Conservation (phyloP, 2,888 invertebrate species). For the Ectemnius lituratus region DNA sequence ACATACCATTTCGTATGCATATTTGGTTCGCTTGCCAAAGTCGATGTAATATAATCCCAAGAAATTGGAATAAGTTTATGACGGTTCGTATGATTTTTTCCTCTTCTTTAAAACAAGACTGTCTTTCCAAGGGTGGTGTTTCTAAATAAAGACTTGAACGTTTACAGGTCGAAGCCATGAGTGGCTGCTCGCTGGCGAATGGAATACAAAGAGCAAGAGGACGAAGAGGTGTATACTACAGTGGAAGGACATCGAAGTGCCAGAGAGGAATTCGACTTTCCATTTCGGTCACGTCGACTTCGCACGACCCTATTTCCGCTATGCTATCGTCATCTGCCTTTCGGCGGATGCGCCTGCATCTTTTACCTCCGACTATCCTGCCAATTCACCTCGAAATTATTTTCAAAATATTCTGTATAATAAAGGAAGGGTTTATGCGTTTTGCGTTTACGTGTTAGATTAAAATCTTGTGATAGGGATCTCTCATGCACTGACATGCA, state of each 20-base stretch:
- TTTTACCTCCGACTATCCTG: neutral
- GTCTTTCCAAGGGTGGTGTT: neutral
- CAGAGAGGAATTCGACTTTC: conserved; percentile 69
- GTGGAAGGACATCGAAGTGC: conserved; percentile 1
- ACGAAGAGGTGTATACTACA: neutral
- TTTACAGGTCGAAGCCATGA: neutral
- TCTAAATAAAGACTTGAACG: neutral
- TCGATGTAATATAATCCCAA: neutral
- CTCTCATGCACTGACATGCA: too few species aligned
- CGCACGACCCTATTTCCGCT: conserved; percentile 46
- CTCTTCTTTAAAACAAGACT: too few species aligned
- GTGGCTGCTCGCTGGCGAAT: neutral
- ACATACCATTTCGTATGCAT: neutral
- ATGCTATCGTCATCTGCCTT: conserved; percentile 11
- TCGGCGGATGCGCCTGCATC: neutral
- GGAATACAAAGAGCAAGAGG: neutral
- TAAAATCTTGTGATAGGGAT: too few species aligned
- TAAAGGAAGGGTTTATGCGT: too few species aligned
- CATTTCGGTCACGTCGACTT: conserved; percentile 57
- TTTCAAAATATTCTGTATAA: neutral
- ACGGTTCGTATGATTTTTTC: too few species aligned
- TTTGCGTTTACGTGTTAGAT: too few species aligned
- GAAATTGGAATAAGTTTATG: neutral
- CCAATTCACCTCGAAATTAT: neutral
- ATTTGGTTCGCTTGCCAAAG: neutral